Conservation (phyloP, 2,888 invertebrate species). For the Apocheima hispidaria region DNA sequence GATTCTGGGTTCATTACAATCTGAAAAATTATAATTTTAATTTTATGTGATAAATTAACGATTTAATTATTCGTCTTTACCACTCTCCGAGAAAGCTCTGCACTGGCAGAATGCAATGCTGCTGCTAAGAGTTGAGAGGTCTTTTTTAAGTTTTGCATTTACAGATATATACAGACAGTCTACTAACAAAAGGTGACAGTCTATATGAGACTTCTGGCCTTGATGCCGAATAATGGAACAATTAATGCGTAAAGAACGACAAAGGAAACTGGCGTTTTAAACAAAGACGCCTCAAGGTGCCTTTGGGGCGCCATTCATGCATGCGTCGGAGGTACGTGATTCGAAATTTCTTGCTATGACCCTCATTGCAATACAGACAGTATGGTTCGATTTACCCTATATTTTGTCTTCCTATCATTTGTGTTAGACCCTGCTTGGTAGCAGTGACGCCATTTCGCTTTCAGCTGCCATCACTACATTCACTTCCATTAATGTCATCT, state of each 20-base stretch:
- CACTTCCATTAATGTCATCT: too few species aligned
- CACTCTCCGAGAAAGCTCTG: too few species aligned
- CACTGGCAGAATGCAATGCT: neutral
- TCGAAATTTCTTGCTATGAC: constrained; percentile 63
- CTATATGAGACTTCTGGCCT: constrained; percentile 47
- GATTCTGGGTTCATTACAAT: too few species aligned
- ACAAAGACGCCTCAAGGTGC: constrained; percentile 71
- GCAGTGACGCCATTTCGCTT: too few species aligned
- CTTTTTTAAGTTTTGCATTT: constrained; percentile 8
- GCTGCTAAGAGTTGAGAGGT: too few species aligned
- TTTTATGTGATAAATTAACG: too few species aligned
- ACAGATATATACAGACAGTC: constrained; percentile 42
- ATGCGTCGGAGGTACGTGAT: constrained; percentile 63
- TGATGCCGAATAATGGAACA: constrained; percentile 55
- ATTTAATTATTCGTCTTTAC: too few species aligned
- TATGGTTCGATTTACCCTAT: constrained; percentile 14
- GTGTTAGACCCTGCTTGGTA: too few species aligned
- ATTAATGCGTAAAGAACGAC: constrained; percentile 58
- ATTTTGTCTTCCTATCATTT: too few species aligned
- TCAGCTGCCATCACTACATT: too few species aligned
- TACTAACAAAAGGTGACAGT: constrained; percentile 5
- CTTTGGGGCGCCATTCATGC: constrained; percentile 68
- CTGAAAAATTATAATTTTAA: too few species aligned
- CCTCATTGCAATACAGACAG: constrained; percentile 19
- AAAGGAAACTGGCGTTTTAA: constrained; percentile 63